phyloP scores from a whole-genome alignment of 2,113 vertebrate species.

The Rhinichthys klamathensis region DNA sequence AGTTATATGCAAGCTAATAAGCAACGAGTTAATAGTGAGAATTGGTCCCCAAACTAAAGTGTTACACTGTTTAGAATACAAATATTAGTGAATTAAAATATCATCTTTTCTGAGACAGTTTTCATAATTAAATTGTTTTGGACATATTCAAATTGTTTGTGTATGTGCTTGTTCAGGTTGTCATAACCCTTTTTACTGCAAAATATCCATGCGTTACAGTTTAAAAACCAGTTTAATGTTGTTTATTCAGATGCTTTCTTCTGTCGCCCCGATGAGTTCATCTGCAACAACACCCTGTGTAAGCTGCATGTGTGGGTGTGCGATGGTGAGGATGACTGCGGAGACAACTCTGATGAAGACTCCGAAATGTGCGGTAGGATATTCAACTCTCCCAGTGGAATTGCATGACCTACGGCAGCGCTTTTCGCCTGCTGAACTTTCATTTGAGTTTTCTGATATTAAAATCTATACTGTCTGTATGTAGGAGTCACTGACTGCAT shows the following conservation, averaged over 20 bases:
- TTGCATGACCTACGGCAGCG: conserved; percentile 33
- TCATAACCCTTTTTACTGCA: background rate
- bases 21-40: no score
- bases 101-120: background rate
- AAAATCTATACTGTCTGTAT: background rate
- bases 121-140: background rate
- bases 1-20: no score
- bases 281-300: conserved; percentile 97
- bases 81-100: background rate
- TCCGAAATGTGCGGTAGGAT: conserved; percentile 89
- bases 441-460: background rate
- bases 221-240: conserved; percentile 19
- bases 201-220: background rate
- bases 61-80: background rate
- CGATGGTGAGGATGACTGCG: conserved; percentile 97
- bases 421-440: background rate
- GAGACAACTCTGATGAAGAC: conserved; percentile 96
- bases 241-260: conserved; percentile 80
- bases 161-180: background rate
- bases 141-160: background rate
- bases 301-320: conserved; percentile 95
- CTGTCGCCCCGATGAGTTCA: conserved; percentile 92
- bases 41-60: no score
- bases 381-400: conserved; percentile 43
- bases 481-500: background rate